phyloP scores from a whole-genome alignment of 2,888 invertebrate species.

The Xestia sexstrigata region DNA sequence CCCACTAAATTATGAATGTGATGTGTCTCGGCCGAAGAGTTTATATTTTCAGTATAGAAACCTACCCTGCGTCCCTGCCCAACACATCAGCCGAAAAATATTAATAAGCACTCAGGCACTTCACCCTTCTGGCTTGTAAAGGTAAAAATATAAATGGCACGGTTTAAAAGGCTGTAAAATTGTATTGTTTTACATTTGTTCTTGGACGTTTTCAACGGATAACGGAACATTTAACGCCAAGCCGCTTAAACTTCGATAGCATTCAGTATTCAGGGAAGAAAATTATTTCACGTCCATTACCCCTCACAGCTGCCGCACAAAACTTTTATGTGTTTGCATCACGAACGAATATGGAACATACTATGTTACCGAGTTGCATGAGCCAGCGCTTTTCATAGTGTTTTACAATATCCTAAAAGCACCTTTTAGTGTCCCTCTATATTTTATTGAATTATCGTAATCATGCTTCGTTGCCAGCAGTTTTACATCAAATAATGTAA shows the following conservation, averaged over 20 bases:
- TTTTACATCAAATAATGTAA: constrained; percentile 19
- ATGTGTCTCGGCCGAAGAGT: constrained; percentile 64
- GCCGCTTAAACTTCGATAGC: constrained; percentile 76
- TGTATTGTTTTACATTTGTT: constrained; percentile 56
- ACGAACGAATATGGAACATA: constrained; percentile 64
- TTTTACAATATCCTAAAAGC: constrained; percentile 57
- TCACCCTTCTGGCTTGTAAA: constrained; percentile 24
- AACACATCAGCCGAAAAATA: constrained; percentile 38
- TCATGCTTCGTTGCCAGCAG: constrained; percentile 27
- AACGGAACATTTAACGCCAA: constrained; percentile 79
- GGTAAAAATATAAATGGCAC: constrained; percentile 20
- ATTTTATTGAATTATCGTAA: constrained; percentile 53
- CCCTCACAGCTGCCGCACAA: constrained; percentile 79
- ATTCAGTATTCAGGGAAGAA: constrained; percentile 77
- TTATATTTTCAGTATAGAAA: constrained; percentile 61
- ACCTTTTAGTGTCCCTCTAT: constrained; percentile 49
- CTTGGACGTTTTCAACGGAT: constrained; percentile 63
- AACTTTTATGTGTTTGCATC: constrained; percentile 76
- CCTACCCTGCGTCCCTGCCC: constrained; percentile 30
- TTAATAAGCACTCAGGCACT: constrained; percentile 44
- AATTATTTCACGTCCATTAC: constrained; percentile 84
- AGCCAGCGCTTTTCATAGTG: constrained; percentile 58
- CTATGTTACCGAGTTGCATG: constrained; percentile 55
- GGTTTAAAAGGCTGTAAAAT: neutral
- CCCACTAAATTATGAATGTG: constrained; percentile 72